These are phyloP conservation scores for Rhynchopsitta pachyrhyncha DNA, from an alignment of 2,113 vertebrate genomes.

Conservation along the genomic window DNA sequence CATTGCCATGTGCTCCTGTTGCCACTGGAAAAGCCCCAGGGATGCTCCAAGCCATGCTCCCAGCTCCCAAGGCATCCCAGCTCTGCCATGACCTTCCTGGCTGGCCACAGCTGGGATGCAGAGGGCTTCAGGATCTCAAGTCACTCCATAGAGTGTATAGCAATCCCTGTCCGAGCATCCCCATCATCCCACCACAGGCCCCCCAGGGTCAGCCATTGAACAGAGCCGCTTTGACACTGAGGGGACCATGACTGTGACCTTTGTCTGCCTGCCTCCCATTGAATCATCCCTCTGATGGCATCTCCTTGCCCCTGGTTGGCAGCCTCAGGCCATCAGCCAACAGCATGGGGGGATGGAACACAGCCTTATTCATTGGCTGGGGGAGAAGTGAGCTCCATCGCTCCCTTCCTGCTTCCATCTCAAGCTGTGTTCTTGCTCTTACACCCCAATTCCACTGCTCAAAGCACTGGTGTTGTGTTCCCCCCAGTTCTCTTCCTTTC, in stretches of 20 bases:
- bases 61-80: not conserved
- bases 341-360: not conserved
- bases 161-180: not conserved
- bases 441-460: not conserved
- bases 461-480: not conserved
- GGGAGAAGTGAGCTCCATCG: not conserved
- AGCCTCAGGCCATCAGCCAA: not conserved
- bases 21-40: not conserved
- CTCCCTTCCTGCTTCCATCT: not conserved
- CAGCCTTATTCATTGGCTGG: constrained; percentile 1
- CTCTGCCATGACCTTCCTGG: not conserved
- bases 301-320: not conserved
- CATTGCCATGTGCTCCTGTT: not conserved
- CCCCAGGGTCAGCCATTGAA: accelerated
- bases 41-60: not conserved
- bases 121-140: not conserved
- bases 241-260: not conserved
- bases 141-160: not conserved
- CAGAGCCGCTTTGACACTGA: not conserved
- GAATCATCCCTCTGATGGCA: not conserved
- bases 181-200: accelerated
- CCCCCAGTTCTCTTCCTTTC: not conserved
- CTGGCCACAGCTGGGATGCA: not conserved
- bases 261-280: not conserved
- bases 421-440: not conserved